Evolutionary conservation across 1,140 invertebrate genomes (phyloP).

Genomic region (Neuroterus valhalla): DNA sequence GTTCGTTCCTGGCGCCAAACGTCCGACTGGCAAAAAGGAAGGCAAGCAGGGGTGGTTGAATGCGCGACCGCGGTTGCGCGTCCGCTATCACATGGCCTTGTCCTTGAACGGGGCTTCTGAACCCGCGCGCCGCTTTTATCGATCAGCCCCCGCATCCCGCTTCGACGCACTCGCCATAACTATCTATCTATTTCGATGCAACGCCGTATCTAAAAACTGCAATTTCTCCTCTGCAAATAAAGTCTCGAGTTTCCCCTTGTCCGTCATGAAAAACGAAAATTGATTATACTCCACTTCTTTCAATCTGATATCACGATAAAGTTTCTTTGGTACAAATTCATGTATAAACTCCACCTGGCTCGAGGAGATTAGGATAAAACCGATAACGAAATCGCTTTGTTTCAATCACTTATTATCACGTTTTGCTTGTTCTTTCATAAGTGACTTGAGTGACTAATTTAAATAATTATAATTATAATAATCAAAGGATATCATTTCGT

Average conservation of each 20-base stretch:
- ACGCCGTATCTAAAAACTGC: constrained; percentile 63
- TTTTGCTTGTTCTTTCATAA: too few relatives aligned
- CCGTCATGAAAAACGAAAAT: too few relatives aligned
- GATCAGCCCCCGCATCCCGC: constrained; percentile 75
- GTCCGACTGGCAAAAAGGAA: constrained; percentile 49
- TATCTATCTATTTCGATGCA: constrained; percentile 70
- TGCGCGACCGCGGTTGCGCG: constrained; percentile 71
- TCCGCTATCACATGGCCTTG: constrained; percentile 76
- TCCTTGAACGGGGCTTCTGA: constrained; percentile 76
- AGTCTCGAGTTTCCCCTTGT: too few relatives aligned
- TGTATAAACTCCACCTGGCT: background rate
- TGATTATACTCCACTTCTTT: too few relatives aligned
- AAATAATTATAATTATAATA: too few relatives aligned
- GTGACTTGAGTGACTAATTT: too few relatives aligned
- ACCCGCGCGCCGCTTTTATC: constrained; percentile 74
- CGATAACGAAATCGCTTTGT: background rate
- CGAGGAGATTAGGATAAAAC: background rate
- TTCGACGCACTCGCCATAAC: constrained; percentile 69
- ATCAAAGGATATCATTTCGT: too few relatives aligned
- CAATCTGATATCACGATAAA: background rate
- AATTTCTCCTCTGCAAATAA: constrained; percentile 32
- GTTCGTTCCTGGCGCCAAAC: constrained; percentile 55
- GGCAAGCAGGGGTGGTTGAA: constrained; percentile 65
- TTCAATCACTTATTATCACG: background rate
- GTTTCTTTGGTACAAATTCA: background rate